Base-by-base conservation (phyloP, 2,797 vertebrate species). In the Poecilia gillii region DNA sequence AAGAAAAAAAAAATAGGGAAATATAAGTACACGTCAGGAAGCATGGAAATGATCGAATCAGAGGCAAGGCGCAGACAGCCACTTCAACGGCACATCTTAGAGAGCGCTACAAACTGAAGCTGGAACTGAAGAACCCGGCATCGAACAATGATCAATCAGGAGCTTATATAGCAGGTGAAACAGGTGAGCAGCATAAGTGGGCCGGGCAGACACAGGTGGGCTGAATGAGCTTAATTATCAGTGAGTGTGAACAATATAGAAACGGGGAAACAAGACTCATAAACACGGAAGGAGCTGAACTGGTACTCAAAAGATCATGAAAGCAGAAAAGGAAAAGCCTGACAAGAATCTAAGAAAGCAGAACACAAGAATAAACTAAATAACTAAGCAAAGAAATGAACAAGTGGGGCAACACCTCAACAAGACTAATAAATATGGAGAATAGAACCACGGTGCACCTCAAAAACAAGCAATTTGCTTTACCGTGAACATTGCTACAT, bases 111-210 rank as follows among this genome's bases (percentile, higher is more conserved):
- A 59, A 59, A 14, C 55, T 59, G 25, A 59, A 28, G 9, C 4
- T 59, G 55, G 55, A 31, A 14, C 25, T 59, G 55, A 59, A 59
- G 55, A 59, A 59, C 31, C 55, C 13, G 4, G n/a, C 55, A 31
- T 59, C 12, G 12, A 59, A 13, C 55, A 59, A 59, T 28, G 12
- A 59, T 59, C 55, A 59, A 31, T 59, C 55, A 28, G n/a, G n/a
- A 59, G 55, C 55, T 59, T 59, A 59, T 59, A 14, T 31, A 59
- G 55, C n/a, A 59, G n/a, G 55, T 59, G n/a, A 31, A 59, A 59
- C 55, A 59, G 55, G n/a, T 59, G n/a, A 59, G n/a, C n/a, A 23
- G 55, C 55, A 59, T 59, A 14, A 59, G n/a, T 31, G 55, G 31
- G 55, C n/a, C 14, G n/a, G 55, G 55, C 59, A 33, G 59, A 64